These are phyloP conservation scores for Lutraria lutraria DNA, from an alignment of 2,888 invertebrate species.

Conservation along the genomic window DNA sequence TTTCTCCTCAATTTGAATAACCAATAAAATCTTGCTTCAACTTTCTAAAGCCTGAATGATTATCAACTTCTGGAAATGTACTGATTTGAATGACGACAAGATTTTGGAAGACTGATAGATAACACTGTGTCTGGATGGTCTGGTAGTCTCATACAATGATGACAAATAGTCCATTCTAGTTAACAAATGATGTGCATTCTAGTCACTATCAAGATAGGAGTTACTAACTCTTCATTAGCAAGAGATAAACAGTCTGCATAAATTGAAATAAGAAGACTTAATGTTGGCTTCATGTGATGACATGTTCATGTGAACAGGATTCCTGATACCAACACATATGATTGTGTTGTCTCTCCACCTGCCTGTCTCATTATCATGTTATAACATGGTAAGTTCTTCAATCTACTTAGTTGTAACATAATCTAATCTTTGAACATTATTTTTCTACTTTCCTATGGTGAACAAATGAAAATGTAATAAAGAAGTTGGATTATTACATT, in stretches of 20 bases:
- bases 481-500: background rate
- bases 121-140: conserved; percentile 28
- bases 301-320: background rate
- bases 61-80: background rate
- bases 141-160: conserved; percentile 24
- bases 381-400: too few relatives aligned
- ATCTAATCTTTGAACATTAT: background rate
- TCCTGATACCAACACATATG: background rate
- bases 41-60: background rate
- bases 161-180: conserved; percentile 51
- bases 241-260: background rate
- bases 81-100: background rate
- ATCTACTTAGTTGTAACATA: too few relatives aligned
- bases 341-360: background rate
- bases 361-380: too few relatives aligned
- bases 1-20: background rate
- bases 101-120: background rate
- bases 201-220: background rate
- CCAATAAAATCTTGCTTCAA: background rate
- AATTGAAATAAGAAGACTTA: conserved; percentile 24
- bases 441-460: background rate
- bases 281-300: background rate
- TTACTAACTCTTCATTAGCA: conserved; percentile 3
- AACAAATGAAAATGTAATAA: background rate
- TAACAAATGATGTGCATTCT: conserved; percentile 38